Evolutionary conservation across 2,888 invertebrate species (phyloP), one percentile per base, ranked within the genome.

Genomic region (Adela reaumurella): DNA sequence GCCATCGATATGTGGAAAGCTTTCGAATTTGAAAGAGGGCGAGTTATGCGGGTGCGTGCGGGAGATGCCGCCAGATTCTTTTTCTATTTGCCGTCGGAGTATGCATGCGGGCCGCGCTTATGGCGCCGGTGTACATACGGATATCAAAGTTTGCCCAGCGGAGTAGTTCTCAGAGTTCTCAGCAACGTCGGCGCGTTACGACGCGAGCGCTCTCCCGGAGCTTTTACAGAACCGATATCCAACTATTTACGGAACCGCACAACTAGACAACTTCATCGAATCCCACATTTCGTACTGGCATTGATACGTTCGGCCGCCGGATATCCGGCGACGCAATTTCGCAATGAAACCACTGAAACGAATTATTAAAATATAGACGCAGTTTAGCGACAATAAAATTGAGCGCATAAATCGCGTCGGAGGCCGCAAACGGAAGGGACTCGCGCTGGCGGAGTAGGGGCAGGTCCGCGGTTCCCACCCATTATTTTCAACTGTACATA

Each of bases 331-430:
- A 24, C 4, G 24, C 24, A 24, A 24, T 24, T 24, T 24, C 24
- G 5, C 4, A 24, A 8, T 8, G 8, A 24, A 24, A 24, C 24
- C 24, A 8, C 24, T 8, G 24, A 4, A 24, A 24, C 8, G 4
- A 24, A 24, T 6, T 24, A 24, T 24, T 24, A 24, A 35, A 35
- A 35, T 35, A 35, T 35, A 14, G 35, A 35, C 35, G 35, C 74
- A 77, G 73, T 76, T 76, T 68, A 69, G 69, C 70, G 68, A 70
- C 67, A 72, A 74, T 70, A 72, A 74, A 74, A 76, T 70, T 76
- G 76, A 73, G 65, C 65, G 70, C 71, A 77, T 78, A 78, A 77
- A 78, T 78, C 76, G 77, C 77, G 74, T 77, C 78, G 74, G 73
- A 74, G 74, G 74, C 77, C 78, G 74, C 78, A 77, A 78, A 78